Conservation (phyloP, 1,140 invertebrate genomes). For the Notospermus geniculatus region DNA sequence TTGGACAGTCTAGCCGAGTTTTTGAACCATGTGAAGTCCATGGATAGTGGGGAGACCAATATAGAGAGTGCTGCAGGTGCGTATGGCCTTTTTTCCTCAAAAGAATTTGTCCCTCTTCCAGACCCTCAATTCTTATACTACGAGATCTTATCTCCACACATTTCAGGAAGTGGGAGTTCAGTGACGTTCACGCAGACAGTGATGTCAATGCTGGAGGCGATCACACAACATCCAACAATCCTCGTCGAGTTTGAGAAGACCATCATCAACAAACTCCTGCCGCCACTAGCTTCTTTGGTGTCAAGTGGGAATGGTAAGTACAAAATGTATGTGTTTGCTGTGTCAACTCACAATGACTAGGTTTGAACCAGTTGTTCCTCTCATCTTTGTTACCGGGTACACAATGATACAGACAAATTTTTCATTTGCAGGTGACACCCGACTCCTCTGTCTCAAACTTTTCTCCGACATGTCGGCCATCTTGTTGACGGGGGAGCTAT, state of each 20-base stretch:
- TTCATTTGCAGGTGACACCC: constrained; percentile 39
- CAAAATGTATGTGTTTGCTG: not conserved
- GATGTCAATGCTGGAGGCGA: constrained; percentile 45
- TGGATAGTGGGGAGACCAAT: constrained; percentile 43
- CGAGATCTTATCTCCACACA: too few relatives aligned
- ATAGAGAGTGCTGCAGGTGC: constrained; percentile 45
- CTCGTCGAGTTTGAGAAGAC: constrained; percentile 40
- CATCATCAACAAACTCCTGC: constrained; percentile 41
- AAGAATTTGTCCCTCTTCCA: too few relatives aligned
- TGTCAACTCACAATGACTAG: too few relatives aligned
- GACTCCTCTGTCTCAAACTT: constrained; percentile 40
- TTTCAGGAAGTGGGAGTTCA: constrained; percentile 36
- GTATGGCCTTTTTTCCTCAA: too few relatives aligned
- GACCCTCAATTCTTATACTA: too few relatives aligned
- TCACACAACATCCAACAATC: constrained; percentile 49
- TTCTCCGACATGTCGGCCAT: constrained; percentile 50
- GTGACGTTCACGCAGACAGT: constrained; percentile 47
- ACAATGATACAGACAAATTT: too few relatives aligned
- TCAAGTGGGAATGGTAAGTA: constrained; percentile 44
- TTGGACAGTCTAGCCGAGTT: constrained; percentile 34
- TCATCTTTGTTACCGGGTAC: too few relatives aligned
- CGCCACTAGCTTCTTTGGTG: constrained; percentile 40
- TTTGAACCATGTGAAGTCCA: constrained; percentile 38
- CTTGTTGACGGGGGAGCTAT: constrained; percentile 44
- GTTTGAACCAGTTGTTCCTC: too few relatives aligned